Evolutionary conservation across 2,888 invertebrate genomes (phyloP), one percentile per base, ranked within the genome.

Genomic region (Latrodectus hesperus): DNA sequence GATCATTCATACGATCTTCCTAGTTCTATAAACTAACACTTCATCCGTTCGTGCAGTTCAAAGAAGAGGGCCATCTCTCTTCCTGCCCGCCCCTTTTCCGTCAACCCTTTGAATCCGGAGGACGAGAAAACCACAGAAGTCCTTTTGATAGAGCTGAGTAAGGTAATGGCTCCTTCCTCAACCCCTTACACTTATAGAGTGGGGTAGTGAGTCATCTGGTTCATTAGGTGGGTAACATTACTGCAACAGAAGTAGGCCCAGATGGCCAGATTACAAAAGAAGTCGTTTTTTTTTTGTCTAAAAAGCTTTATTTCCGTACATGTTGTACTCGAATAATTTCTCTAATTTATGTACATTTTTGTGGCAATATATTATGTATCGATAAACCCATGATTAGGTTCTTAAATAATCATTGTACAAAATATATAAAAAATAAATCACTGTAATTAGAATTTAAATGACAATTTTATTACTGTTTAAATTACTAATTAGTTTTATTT

Each of bases 191-290:
- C 38, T 55, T 53, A 67, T 53, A n/a, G 38, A 67, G 73, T 49
- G 83, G 52, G 51, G 14, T 73, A 1, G 67, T 86, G 86, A 86
- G 72, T 86, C 86, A 81, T 67, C 81, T 86, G 77, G 49, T 81
- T 86, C 86, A 86, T 86, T 86, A 86, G 77, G 53, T 67, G 55
- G 74, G 68, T 52, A 73, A 79, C 68, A 86, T 81, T 77, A 81
- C 76, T 60, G 67, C 51, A 71, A 38, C 53, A 67, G 60, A 26
- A 64, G 71, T 22, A 60, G 52, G 12, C 75, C 55, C 85, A 85
- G 80, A 80, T 85, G 85, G 52, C n/a, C 17, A 9, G n/a, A 80
- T 38, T 6, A 38, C 38, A 38, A 38, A 38, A 38, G 38, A 38
- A 38, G 6, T 6, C 1, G 0, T 22, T 22, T 38, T 38, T 38